Evolutionary conservation across 2,113 vertebrate genomes (phyloP), one percentile per base, ranked within the genome.

Genomic region (Melospiza georgiana): DNA sequence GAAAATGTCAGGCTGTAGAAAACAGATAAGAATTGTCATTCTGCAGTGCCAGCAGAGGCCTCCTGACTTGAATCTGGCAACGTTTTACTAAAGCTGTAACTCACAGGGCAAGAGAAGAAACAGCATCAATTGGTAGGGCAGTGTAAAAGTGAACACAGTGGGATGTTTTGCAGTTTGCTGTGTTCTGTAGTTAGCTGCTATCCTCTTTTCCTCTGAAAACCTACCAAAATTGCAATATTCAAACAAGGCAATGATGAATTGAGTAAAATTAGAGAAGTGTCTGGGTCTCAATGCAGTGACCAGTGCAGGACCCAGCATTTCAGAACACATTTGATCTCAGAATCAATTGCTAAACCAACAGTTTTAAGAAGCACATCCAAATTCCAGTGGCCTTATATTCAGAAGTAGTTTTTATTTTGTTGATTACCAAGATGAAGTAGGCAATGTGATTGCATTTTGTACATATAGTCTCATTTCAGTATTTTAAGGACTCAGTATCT

Each of bases 1-100:
- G 86, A 93, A 87, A 96, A 94, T 93, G 95, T 94, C 91, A 96
- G 68, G 43, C 66, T 76, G 76, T 37, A 79, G 67, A 89, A 94
- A 97, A 75, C 49, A 94, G 92, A 93, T 35, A 91, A 91, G 76
- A 48, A 74, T 62, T 85, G 89, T 55, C 90, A 71, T 61, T 97
- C 65, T 71, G 30, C 63, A 82, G 65, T 58, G 44, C 94, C 79
- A 89, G 78, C 76, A 94, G 75, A 87, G 43, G 79, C 37, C 43
- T 94, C 37, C 80, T 94, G 71, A 89, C 68, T 89, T 58, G 68
- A 66, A 66, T 14, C 5, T 78, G 63, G 81, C 74, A 91, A 51
- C 3, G 4, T 67, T 95, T 93, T 94, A 82, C 84, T 65, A 59
- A 87, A 93, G 41, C 58, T 54, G 11, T 93, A 96, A 78, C 37